Base-by-base conservation (phyloP, 2,797 vertebrate species). In the Molothrus aeneus region DNA sequence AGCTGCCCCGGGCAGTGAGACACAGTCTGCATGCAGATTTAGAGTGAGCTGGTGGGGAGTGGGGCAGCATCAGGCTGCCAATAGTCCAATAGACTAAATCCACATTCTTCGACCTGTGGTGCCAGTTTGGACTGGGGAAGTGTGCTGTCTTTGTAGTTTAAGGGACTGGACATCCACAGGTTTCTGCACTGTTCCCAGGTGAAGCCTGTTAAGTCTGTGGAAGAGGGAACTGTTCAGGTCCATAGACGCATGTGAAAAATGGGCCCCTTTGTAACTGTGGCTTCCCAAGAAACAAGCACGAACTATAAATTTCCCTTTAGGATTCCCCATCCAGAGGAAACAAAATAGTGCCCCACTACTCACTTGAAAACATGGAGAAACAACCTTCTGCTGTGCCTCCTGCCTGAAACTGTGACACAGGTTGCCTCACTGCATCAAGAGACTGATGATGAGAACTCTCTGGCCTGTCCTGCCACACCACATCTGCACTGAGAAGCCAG, bases 21-120 rank as follows among this genome's bases (percentile, higher is more conserved):
- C 26, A 31, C 22, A 19, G 17, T 0, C 0, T 6, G 15, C 8
- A 2, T 2, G 12, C 18, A 34, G 48, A 22, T 56, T 81, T 40
- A 59, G 25, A 83, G 9, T 6, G 31, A 63, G 50, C 24, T 11
- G 40, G 66, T 8, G 38, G 26, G 24, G 45, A 83, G 60, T 3
- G 14, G 29, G 53, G 40, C 60, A 73, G 95, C 59, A 68, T 34
- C 57, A 71, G 69, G 25, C 28, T n/a, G n/a, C n/a, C n/a, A n/a
- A n/a, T n/a, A n/a, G n/a, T 88, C 38, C 17, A 17, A 31, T 1
- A 34, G 22, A 63, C 28, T 60, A 50, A 60, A 80, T 36, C 47
- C 40, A 31, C 47, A n/a, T 32, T 60, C 38, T 8, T 73, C 36
- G 25, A 16, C 54, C 70, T 43, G 50, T 34, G 22, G 38, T 87